Percentiles rank a stretch among this genome's conserved stretches.
These are phyloP conservation scores for Protobothrops flavoviridis DNA, from an alignment of 2,113 vertebrate genomes.

Conservation along the genomic window DNA sequence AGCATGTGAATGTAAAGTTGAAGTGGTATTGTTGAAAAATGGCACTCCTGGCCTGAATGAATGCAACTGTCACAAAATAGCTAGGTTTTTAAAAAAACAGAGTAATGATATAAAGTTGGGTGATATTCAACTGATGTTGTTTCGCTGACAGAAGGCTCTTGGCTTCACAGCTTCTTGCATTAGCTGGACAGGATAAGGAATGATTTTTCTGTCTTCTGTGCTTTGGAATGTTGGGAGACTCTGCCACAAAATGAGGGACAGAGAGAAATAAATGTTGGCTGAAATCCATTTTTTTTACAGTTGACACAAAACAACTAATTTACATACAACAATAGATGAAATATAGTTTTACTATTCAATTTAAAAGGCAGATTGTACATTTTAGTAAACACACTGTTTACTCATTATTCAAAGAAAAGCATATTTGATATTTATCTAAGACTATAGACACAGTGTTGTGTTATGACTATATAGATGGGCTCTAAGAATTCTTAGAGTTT, in stretches of 20 bases:
- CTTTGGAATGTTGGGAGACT: neutral
- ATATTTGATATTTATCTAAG: neutral
- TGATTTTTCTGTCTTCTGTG: neutral
- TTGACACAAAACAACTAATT: neutral
- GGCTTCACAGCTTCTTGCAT: neutral
- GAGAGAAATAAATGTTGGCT: neutral
- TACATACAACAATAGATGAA: neutral
- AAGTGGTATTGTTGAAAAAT: neutral
- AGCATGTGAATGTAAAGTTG: conserved; percentile 4
- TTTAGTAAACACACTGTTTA: neutral
- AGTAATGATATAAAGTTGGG: neutral
- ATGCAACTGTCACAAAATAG: neutral
- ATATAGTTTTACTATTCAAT: neutral
- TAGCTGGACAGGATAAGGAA: neutral
- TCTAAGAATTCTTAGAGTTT: neutral
- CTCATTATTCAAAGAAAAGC: neutral
- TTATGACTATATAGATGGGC: neutral
- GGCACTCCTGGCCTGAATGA: neutral
- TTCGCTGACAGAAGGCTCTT: neutral
- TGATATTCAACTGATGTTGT: neutral
- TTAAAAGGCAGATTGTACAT: neutral
- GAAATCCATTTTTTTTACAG: neutral
- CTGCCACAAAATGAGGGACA: neutral
- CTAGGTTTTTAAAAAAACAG: neutral
- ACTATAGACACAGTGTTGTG: neutral